Evolutionary conservation across 2,888 invertebrate species (phyloP).

Genomic region (Agrochola lota): DNA sequence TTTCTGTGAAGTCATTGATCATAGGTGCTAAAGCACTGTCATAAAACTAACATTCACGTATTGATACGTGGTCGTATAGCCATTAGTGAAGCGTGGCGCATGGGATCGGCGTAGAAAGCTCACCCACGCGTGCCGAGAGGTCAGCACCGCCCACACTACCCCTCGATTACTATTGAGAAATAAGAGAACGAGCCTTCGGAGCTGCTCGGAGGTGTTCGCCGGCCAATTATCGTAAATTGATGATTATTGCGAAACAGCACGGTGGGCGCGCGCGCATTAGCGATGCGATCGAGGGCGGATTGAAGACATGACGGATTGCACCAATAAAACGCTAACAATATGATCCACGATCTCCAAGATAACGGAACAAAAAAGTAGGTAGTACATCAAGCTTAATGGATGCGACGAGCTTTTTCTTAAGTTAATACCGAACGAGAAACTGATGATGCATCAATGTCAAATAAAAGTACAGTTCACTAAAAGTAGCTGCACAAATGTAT

Average conservation of each 20-base stretch:
- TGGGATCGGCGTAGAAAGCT: slow-evolving; percentile 81
- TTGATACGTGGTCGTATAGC: slow-evolving; percentile 65
- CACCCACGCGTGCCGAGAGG: slow-evolving; percentile 87
- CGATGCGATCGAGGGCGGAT: slow-evolving; percentile 71
- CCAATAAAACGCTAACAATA: slow-evolving; percentile 67
- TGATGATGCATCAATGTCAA: slow-evolving; percentile 64
- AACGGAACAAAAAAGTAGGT: slow-evolving; percentile 59
- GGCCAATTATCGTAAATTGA: slow-evolving; percentile 82
- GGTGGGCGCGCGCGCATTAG: slow-evolving; percentile 71
- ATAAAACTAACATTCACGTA: slow-evolving; percentile 61
- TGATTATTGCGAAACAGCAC: slow-evolving; percentile 82
- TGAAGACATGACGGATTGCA: slow-evolving; percentile 71
- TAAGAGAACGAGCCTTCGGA: slow-evolving; percentile 69
- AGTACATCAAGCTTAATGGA: slow-evolving; percentile 64
- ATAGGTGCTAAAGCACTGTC: slow-evolving; percentile 56
- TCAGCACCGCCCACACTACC: slow-evolving; percentile 83
- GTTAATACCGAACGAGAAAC: slow-evolving; percentile 51
- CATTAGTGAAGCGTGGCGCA: slow-evolving; percentile 74
- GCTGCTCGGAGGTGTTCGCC: slow-evolving; percentile 73
- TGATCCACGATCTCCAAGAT: slow-evolving; percentile 50
- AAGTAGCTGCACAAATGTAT: slow-evolving; percentile 25
- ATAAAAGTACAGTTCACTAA: slow-evolving; percentile 42
- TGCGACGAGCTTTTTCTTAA: slow-evolving; percentile 56
- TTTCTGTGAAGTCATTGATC: slow-evolving; percentile 50
- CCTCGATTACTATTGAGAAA: slow-evolving; percentile 79